Evolutionary conservation across 2,797 vertebrate species (phyloP).

Genomic region (Poliocrania exsul): DNA sequence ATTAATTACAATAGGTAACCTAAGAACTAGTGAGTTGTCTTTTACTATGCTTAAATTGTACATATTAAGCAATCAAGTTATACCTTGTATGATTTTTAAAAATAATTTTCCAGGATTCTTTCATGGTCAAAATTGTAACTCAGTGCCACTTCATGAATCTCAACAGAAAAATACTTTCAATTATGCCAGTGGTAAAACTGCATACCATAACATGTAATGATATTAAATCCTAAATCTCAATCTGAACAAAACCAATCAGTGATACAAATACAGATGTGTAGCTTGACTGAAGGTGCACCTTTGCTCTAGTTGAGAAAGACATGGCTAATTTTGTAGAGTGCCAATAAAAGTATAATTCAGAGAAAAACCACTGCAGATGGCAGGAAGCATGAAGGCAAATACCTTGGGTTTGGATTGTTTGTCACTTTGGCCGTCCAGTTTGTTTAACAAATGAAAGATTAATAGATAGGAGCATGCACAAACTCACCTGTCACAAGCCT

Average conservation of each 20-base stretch:
- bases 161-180: neutral
- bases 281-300: neutral
- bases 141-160: neutral
- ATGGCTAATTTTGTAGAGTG: neutral
- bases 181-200: neutral
- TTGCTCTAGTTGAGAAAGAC: neutral
- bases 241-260: neutral
- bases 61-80: neutral
- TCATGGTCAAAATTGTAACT: neutral
- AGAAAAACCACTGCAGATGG: neutral
- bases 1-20: constrained; percentile 85
- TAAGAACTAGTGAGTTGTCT: constrained; percentile 66
- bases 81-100: neutral
- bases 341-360: neutral
- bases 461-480: neutral
- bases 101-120: neutral
- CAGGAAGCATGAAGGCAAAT: neutral
- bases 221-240: neutral
- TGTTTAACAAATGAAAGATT: neutral
- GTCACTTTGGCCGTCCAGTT: neutral
- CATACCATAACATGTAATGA: neutral
- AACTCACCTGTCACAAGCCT: constrained; percentile 51
- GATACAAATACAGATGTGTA: neutral
- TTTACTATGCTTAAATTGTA: constrained; percentile 34
- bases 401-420: neutral